Percentiles rank a stretch among this genome's conserved stretches.
These are phyloP conservation scores for Microtus richardsoni DNA, from an alignment of 2,113 vertebrate species.

Conservation along the genomic window DNA sequence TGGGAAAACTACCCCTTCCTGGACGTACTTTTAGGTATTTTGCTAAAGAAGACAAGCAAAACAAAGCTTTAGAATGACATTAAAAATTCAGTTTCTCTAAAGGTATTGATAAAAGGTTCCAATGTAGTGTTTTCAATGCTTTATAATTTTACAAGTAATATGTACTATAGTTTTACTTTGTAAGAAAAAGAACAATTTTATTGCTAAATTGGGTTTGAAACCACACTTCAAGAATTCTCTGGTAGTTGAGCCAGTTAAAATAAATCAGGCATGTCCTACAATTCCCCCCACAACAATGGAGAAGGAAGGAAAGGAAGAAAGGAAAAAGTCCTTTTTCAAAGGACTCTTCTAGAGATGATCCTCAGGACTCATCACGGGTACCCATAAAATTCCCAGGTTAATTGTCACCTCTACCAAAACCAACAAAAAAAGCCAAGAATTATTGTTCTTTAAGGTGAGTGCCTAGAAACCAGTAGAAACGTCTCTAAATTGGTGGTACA, in stretches of 20 bases:
- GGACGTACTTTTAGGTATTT: neutral
- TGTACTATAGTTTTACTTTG: slow-evolving; percentile 18
- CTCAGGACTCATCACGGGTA: neutral
- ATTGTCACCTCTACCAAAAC: slow-evolving; percentile 27
- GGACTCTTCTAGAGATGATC: neutral
- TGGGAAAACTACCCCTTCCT: neutral
- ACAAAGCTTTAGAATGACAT: neutral
- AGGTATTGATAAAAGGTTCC: neutral
- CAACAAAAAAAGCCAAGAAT: slow-evolving; percentile 8
- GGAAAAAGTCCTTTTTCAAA: neutral
- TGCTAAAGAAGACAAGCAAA: neutral
- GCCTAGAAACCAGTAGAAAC: slow-evolving; percentile 44
- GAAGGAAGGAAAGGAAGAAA: neutral
- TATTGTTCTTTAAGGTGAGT: neutral
- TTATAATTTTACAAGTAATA: slow-evolving; percentile 21
- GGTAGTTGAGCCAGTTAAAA: neutral
- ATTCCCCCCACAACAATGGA: neutral
- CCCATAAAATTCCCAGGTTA: neutral
- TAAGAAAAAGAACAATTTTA: slow-evolving; percentile 27
- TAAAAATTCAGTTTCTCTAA: neutral
- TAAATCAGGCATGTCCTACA: neutral
- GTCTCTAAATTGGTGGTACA: slow-evolving; percentile 5
- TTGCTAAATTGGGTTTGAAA: neutral
- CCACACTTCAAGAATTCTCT: neutral
- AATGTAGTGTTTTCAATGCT: slow-evolving; percentile 17